phyloP scores from a whole-genome alignment of 2,797 vertebrate species.

The Tokudaia muenninki region DNA sequence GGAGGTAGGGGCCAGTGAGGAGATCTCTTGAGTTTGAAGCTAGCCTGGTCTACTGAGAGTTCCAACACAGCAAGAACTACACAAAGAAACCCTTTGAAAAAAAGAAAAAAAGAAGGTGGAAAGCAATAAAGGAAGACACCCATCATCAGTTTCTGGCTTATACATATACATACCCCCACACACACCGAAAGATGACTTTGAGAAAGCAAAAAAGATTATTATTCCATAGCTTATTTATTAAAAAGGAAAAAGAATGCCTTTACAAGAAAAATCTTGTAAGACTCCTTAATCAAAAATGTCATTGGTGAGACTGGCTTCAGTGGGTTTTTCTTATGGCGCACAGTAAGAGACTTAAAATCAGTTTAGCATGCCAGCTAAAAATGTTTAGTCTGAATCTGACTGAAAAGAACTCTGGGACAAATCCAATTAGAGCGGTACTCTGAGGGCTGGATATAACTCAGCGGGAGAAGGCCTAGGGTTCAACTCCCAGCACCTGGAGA shows the following conservation, averaged over 20 bases:
- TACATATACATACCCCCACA: neutral
- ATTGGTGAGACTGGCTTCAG: constrained; percentile 4
- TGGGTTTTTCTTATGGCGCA: neutral
- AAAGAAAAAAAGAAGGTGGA: neutral
- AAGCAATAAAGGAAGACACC: neutral
- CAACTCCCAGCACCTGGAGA: neutral
- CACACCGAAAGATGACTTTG: neutral
- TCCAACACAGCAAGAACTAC: neutral
- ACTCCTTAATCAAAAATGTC: constrained; percentile 18
- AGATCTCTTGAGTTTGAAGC: neutral
- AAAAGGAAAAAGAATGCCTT: constrained; percentile 3
- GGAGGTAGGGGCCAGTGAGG: neutral
- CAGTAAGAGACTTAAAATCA: constrained; percentile 4
- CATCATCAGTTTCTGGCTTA: neutral
- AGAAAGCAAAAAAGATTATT: constrained; percentile 10
- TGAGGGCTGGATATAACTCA: neutral
- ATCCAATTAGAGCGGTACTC: neutral
- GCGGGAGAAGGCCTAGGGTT: neutral
- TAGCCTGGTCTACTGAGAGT: neutral
- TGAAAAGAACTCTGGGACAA: neutral
- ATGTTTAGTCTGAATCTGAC: neutral
- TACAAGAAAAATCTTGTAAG: constrained; percentile 8
- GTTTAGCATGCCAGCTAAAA: neutral
- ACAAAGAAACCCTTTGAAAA: neutral
- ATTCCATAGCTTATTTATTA: neutral